A percentile compares a stretch with the other conserved stretches of the same genome.
Conservation (phyloP, 2,113 vertebrate genomes). For the Percina caprodes region DNA sequence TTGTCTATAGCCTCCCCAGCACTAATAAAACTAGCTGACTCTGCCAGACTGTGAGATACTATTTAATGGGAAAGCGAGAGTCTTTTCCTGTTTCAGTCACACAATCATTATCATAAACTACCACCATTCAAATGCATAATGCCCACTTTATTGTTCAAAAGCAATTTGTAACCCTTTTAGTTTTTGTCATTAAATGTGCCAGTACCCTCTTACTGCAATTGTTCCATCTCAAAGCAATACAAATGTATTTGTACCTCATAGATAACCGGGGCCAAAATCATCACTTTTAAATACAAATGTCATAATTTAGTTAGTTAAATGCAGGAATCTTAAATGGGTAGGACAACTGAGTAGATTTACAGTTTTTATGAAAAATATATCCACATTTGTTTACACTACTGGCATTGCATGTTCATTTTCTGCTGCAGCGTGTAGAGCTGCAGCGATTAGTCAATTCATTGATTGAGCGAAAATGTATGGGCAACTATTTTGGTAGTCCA, state of each 20-base stretch:
- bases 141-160: constrained; percentile 16
- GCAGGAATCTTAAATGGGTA: not conserved
- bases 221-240: constrained; percentile 62
- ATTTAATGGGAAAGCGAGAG: not conserved
- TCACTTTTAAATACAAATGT: not conserved
- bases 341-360: not conserved
- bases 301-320: not conserved
- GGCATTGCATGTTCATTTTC: not conserved
- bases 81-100: constrained; percentile 16
- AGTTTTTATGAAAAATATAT: not conserved
- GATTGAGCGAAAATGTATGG: not conserved
- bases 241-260: constrained; percentile 34
- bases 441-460: not conserved
- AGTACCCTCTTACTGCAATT: constrained; percentile 36
- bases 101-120: constrained; percentile 19
- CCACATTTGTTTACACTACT: not conserved
- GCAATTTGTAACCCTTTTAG: not conserved
- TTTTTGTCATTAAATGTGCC: constrained; percentile 44
- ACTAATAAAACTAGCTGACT: constrained; percentile 29
- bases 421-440: not conserved
- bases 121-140: constrained; percentile 14
- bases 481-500: not conserved
- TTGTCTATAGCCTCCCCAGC: constrained; percentile 46
- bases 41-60: constrained; percentile 16
- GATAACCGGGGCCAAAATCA: constrained; percentile 9